Evolutionary conservation across 2,888 invertebrate species (phyloP), one percentile per base, ranked within the genome.

Genomic region (Leptothorax acervorum): DNA sequence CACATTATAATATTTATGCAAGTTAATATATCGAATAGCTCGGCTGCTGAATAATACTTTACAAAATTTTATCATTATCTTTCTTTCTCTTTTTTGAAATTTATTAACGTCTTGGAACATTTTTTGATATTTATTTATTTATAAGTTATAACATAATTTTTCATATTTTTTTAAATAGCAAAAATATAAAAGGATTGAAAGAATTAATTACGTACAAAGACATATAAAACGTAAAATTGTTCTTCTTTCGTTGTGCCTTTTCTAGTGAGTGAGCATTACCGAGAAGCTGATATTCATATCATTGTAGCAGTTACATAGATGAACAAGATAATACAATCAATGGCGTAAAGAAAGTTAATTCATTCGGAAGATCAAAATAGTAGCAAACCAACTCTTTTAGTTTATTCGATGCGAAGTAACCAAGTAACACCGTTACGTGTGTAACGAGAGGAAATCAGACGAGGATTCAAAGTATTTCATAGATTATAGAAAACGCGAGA

Each of bases 401-500:
- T 71, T 35, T 1, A 23, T 71, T 23, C 57, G 5, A 23, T 60
- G 18, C 35, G 4, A 57, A 9, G 35, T n/a, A 15, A 45, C 45
- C 35, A 57, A 9, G 35, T n/a, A 15, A 45, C 45, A 48, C 23
- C 51, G 79, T 60, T 66, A 48, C 15, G 15, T 45, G 35, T 35
- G 71, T 23, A 48, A 39, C 48, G 35, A 60, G 23, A 55, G 60
- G 55, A 78, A 78, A 57, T 70, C 45, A 35, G 45, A 70, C 9
- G 78, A 78, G 31, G 23, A 78, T 57, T 68, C 66, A 48, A 68
- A 48, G 31, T 18, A 48, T 68, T 68, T 48, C 28, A 23, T 23
- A 23, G 23, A 12, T 8, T 6, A 18, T 42, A 42, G 42, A 42
- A 42, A 42, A 42, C 42, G 42, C 35, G 35, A 35, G 76, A 35